These are phyloP conservation scores for Meles meles DNA, from an alignment of 2,113 vertebrate species.

Conservation along the genomic window DNA sequence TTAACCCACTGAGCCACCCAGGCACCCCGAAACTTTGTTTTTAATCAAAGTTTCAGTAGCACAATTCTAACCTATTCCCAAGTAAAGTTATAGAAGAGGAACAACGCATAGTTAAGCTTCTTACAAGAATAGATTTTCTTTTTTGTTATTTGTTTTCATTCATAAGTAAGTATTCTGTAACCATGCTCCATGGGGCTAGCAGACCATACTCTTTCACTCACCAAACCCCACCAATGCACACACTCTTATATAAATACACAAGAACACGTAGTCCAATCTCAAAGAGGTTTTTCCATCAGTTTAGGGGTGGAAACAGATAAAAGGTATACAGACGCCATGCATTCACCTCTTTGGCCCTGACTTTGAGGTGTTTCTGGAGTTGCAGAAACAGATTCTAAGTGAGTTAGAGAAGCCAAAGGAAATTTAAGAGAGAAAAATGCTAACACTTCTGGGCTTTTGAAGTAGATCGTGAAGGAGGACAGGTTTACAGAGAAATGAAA, in stretches of 20 bases:
- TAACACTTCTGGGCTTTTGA: conserved; percentile 22
- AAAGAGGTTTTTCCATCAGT: not conserved
- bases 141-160: not conserved
- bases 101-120: not conserved
- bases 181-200: too few species aligned
- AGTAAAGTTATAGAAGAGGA: not conserved
- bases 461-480: not conserved
- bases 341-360: not conserved
- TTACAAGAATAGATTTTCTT: not conserved
- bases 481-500: not conserved
- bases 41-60: conserved; percentile 30
- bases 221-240: not conserved
- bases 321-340: not conserved
- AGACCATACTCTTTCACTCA: not conserved
- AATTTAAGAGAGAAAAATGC: not conserved
- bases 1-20: too few species aligned
- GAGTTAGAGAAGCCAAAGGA: not conserved
- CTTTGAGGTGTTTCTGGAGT: not conserved
- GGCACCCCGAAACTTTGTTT: conserved; percentile 11
- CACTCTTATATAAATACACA: not conserved
- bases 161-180: not conserved
- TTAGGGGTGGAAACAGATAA: not conserved
- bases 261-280: not conserved
- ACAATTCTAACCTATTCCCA: conserved; percentile 25
- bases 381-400: not conserved